Conservation (phyloP, 2,888 invertebrate genomes). For the Ichneumoninae sp. region DNA sequence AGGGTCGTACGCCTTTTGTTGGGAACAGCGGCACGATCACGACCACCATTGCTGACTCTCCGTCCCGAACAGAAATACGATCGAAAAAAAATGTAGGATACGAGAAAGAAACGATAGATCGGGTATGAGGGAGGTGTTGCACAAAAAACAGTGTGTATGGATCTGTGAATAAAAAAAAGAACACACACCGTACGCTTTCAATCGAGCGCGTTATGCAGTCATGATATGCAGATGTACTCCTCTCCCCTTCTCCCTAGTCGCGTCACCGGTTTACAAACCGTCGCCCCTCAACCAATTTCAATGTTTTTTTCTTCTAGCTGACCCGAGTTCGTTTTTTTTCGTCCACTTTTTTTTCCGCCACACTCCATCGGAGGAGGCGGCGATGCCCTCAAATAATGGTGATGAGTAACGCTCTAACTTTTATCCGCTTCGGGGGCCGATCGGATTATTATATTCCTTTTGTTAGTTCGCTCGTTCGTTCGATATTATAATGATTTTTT, state of each 20-base stretch:
- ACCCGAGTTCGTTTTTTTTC: conserved; percentile 34
- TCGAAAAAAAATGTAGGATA: conserved; percentile 46
- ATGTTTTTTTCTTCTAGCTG: conserved; percentile 43
- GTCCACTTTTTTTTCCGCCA: conserved; percentile 37
- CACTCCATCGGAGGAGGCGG: conserved; percentile 38
- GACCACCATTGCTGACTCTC: conserved; percentile 15
- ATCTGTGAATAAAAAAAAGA: conserved; percentile 70
- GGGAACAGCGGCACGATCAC: conserved; percentile 36
- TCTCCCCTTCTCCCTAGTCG: conserved; percentile 51
- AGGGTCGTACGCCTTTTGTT: conserved; percentile 64
- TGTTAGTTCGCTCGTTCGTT: conserved; percentile 27
- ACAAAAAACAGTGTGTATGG: conserved; percentile 62
- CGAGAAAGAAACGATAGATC: conserved; percentile 51
- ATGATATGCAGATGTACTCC: conserved; percentile 80
- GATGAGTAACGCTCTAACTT: conserved; percentile 59
- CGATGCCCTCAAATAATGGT: conserved; percentile 46
- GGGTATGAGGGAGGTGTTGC: conserved; percentile 58
- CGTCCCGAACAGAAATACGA: conserved; percentile 48
- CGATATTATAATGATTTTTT: conserved; percentile 43
- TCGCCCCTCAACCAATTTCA: conserved; percentile 35
- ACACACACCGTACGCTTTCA: conserved; percentile 75
- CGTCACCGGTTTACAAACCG: conserved; percentile 59
- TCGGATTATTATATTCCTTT: conserved; percentile 49
- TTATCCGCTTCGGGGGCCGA: conserved; percentile 37
- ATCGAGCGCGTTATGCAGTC: conserved; percentile 77